Percentiles rank a stretch among this genome's conserved stretches.
phyloP scores from a whole-genome alignment of 1,140 invertebrate genomes.

The Caenorhabditis elegans region WBcel235 BX284605.5:11413001-11413500 shows the following conservation, averaged over 20 bases:
- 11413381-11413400: constrained; percentile 35
- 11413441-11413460: neutral
- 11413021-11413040: neutral
- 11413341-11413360: constrained; percentile 56
- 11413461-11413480: constrained; percentile 48
- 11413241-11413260: neutral
- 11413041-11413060: neutral
- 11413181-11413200: constrained; percentile 58
- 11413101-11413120: constrained; percentile 54
- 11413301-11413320: constrained; percentile 63
- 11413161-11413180: constrained; percentile 54
- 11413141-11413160: constrained; percentile 63
- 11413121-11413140: constrained; percentile 60
- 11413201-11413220: too few relatives aligned
- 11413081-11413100: constrained; percentile 32
- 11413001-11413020: neutral
- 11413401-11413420: constrained; percentile 13
- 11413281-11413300: too few relatives aligned
- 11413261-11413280: too few relatives aligned
- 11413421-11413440: neutral
- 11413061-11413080: neutral
- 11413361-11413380: constrained; percentile 41
- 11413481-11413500: constrained; percentile 55
- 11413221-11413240: too few relatives aligned
- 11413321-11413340: constrained; percentile 64